phyloP scores from a whole-genome alignment of 2,888 invertebrate species.

The Monochamus alternatus region DNA sequence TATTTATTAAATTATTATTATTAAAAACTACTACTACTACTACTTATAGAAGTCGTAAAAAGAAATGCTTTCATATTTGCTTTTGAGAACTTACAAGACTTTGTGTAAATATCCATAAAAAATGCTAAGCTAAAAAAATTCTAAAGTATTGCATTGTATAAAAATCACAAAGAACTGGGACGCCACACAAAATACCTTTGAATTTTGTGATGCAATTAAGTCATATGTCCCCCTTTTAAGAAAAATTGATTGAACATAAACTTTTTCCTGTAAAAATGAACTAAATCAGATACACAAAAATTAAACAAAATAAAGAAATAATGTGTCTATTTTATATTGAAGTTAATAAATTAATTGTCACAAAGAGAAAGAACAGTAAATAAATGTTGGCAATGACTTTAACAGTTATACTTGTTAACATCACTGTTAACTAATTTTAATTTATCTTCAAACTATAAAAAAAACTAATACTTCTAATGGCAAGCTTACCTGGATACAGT shows the following conservation, averaged over 20 bases:
- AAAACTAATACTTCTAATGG: not conserved
- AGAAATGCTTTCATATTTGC: no score
- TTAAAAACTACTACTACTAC: no score
- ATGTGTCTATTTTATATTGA: not conserved
- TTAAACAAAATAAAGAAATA: not conserved
- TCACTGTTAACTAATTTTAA: no score
- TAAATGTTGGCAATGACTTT: no score
- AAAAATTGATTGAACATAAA: slow-evolving; percentile 31
- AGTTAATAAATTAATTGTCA: no score
- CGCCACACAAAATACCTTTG: slow-evolving; percentile 49
- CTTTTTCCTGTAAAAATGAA: slow-evolving; percentile 46
- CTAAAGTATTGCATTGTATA: slow-evolving; percentile 7
- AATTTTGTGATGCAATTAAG: slow-evolving; percentile 50
- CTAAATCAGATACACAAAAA: not conserved
- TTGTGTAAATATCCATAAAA: not conserved
- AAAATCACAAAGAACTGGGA: slow-evolving; percentile 23
- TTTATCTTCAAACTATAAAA: no score
- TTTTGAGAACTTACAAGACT: not conserved
- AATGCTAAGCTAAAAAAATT: slow-evolving; percentile 15
- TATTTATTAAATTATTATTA: not conserved
- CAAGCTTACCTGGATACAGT: slow-evolving; percentile 72
- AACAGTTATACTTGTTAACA: no score
- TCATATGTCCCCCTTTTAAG: slow-evolving; percentile 54
- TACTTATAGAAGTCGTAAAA: no score
- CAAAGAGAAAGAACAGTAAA: no score